phyloP scores from a whole-genome alignment of 2,797 vertebrate species.

The Nothura maculosa region DNA sequence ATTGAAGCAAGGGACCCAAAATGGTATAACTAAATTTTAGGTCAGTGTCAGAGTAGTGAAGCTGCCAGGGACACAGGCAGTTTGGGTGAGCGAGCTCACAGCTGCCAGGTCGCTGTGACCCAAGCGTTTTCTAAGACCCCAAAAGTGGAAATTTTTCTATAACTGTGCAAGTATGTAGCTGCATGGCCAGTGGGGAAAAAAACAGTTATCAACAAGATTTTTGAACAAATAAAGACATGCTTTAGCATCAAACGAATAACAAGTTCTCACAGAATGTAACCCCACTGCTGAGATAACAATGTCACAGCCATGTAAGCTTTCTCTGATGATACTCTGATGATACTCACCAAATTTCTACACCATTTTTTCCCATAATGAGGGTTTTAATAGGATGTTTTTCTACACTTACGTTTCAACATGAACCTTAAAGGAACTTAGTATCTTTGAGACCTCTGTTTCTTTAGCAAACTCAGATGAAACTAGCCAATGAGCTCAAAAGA shows the following conservation, averaged over 20 bases:
- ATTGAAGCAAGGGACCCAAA: not conserved
- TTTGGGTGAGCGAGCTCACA: fast-evolving
- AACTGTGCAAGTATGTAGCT: not conserved
- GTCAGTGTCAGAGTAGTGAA: not conserved
- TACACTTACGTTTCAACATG: not conserved
- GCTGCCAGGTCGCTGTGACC: not conserved
- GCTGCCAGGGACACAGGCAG: not conserved
- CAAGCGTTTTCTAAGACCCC: not conserved
- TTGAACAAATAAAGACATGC: not conserved
- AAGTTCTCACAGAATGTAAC: not conserved
- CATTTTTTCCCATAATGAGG: not conserved
- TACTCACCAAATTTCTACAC: not conserved
- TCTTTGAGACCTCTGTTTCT: not conserved
- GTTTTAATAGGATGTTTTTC: not conserved
- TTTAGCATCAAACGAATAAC: not conserved
- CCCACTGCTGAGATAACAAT: not conserved
- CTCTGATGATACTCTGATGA: not conserved
- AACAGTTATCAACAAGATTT: not conserved
- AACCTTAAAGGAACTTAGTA: not conserved
- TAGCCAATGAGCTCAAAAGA: not conserved
- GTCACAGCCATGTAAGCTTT: not conserved
- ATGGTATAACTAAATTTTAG: not conserved
- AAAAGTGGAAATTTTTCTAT: not conserved
- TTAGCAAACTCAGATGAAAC: not conserved
- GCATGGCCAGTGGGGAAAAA: not conserved